Evolutionary conservation across 1,140 invertebrate genomes (phyloP).

Genomic region (Cotesia vestalis): DNA sequence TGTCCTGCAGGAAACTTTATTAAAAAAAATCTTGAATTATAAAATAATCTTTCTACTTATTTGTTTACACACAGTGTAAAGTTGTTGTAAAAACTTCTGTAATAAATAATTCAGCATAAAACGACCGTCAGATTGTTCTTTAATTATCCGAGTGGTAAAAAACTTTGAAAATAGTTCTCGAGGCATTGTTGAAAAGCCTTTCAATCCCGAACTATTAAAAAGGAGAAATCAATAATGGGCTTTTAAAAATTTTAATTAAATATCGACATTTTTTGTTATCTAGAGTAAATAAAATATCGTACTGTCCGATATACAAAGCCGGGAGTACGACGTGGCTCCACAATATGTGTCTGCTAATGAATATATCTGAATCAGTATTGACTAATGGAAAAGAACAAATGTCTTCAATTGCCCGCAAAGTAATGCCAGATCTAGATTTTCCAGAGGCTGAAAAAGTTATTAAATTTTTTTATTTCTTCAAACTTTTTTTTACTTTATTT

Average conservation of each 20-base stretch:
- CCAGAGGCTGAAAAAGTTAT: conserved; percentile 60
- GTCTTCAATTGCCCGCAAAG: conserved; percentile 59
- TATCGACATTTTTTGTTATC: conserved; percentile 25
- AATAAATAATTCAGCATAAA: too few species aligned
- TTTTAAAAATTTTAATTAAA: conserved; percentile 18
- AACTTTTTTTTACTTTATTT: conserved; percentile 23
- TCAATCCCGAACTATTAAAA: not conserved
- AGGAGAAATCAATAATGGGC: conserved; percentile 17
- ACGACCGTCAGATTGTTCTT: too few species aligned
- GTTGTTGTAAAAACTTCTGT: too few species aligned
- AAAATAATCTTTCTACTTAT: too few species aligned
- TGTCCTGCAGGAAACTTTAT: too few species aligned
- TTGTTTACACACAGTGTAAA: too few species aligned
- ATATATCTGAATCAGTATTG: conserved; percentile 55
- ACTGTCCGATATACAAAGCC: conserved; percentile 71
- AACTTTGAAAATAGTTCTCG: too few species aligned
- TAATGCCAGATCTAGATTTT: conserved; percentile 62
- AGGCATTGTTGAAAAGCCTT: too few species aligned
- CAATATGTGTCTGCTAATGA: conserved; percentile 61
- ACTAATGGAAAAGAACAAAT: conserved; percentile 57
- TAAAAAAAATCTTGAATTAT: too few species aligned
- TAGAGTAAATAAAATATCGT: conserved; percentile 64
- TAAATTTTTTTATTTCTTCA: conserved; percentile 23
- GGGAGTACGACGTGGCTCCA: conserved; percentile 68
- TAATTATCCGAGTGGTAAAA: too few species aligned